Conservation (phyloP, 37 sponge, comb jelly and placozoan species). For the Aphrocallistes beatrix region DNA sequence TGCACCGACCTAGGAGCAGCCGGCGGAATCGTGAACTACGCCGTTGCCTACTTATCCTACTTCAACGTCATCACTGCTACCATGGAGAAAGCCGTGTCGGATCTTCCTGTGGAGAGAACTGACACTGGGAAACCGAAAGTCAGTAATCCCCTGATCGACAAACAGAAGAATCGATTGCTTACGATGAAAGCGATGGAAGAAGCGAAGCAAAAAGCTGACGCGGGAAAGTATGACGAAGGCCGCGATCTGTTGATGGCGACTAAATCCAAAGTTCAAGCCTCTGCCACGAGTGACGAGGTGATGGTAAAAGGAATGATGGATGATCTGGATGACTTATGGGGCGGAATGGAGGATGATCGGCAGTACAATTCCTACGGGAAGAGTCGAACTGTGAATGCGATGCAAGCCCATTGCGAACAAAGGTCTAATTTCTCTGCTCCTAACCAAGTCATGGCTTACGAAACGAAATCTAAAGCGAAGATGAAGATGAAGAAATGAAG, state of each 20-base stretch:
- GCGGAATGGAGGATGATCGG: background rate
- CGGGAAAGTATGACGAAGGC: conserved; percentile 21
- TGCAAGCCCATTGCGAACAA: background rate
- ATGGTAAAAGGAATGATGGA: conserved; percentile 11
- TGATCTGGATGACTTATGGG: background rate
- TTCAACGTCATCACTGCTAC: conserved; percentile 68
- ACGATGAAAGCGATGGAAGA: conserved; percentile 47
- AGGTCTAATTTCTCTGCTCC: conserved; percentile 1
- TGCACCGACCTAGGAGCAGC: conserved; percentile 8
- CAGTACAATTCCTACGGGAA: background rate
- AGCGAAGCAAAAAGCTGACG: conserved; percentile 49
- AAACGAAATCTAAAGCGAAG: background rate
- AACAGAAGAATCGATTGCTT: conserved; percentile 52
- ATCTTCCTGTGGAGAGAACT: conserved; percentile 28
- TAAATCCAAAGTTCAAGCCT: background rate
- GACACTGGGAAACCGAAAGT: conserved; percentile 13
- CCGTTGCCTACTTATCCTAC: conserved; percentile 47
- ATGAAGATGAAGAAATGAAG: background rate
- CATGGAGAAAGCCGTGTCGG: conserved; percentile 29
- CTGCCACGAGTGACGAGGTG: background rate
- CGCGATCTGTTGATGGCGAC: background rate
- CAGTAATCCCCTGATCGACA: conserved; percentile 33
- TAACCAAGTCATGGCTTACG: background rate
- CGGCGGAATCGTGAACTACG: background rate
- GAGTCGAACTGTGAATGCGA: background rate